Evolutionary conservation across 2,113 vertebrate species (phyloP).

Genomic region (Poeciliopsis prolifica): DNA sequence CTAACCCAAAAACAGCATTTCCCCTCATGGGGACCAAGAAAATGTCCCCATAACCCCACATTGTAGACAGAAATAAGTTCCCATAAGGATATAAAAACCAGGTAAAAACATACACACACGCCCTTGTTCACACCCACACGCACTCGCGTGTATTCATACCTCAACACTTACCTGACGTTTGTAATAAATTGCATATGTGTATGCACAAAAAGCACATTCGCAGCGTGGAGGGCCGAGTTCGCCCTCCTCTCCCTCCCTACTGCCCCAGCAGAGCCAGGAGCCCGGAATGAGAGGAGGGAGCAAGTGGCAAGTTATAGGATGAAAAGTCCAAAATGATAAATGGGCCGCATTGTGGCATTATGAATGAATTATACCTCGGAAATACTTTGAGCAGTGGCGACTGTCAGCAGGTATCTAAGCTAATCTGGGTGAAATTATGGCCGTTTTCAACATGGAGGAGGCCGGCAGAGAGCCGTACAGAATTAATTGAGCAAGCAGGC

Average conservation of each 20-base stretch:
- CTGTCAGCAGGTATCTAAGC: conserved; percentile 89
- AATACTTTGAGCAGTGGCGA: conserved; percentile 91
- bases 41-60: no score
- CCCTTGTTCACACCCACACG: neutral
- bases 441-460: conserved; percentile 85
- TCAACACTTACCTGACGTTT: conserved; percentile 26
- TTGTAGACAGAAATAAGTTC: no score
- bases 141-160: neutral
- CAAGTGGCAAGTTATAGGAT: conserved; percentile 65
- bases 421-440: conserved; percentile 92
- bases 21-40: no score
- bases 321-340: conserved; percentile 85
- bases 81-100: no score
- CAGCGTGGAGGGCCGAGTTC: conserved; percentile 13
- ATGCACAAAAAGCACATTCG: conserved; percentile 37
- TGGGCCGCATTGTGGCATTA: conserved; percentile 90
- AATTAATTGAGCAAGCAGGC: conserved; percentile 94
- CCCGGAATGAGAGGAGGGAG: conserved; percentile 77
- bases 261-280: conserved; percentile 75
- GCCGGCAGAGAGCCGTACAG: conserved; percentile 69
- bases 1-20: no score
- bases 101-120: conserved; percentile 9
- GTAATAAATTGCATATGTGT: conserved; percentile 52
- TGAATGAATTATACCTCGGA: conserved; percentile 95
- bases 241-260: conserved; percentile 6